Conservation (phyloP, 1,140 invertebrate genomes). For the Magallana gigas region DNA sequence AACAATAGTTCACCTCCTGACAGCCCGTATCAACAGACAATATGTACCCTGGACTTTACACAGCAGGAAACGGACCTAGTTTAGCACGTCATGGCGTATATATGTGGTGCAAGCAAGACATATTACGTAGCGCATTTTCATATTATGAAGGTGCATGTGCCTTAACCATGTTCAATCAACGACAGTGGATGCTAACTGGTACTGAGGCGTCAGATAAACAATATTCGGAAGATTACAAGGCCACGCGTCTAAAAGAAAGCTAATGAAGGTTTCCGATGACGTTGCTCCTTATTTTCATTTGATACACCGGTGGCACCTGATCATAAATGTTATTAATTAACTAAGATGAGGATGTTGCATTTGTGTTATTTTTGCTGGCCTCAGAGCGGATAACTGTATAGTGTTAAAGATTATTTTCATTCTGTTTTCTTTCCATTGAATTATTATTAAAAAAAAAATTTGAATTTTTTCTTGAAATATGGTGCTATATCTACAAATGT, state of each 20-base stretch:
- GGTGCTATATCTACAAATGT: conserved; percentile 11
- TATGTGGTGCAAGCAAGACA: not conserved
- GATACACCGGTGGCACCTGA: not conserved
- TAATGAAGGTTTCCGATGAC: no score
- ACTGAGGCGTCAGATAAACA: not conserved
- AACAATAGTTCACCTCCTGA: conserved; percentile 68
- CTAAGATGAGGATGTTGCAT: no score
- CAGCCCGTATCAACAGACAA: conserved; percentile 64
- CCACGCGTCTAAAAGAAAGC: not conserved
- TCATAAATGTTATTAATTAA: no score
- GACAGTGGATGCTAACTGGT: not conserved
- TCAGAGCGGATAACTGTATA: no score
- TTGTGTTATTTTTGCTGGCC: no score
- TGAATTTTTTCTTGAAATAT: not conserved
- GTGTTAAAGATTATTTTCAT: not conserved
- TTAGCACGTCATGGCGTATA: not conserved
- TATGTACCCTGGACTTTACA: conserved; percentile 55
- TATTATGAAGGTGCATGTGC: not conserved
- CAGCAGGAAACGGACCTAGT: conserved; percentile 61
- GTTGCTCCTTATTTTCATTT: not conserved
- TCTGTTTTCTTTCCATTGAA: not conserved
- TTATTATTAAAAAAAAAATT: not conserved
- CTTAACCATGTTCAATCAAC: conserved; percentile 22
- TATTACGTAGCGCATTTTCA: conserved; percentile 1
- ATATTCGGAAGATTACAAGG: not conserved